Evolutionary conservation across 1,140 invertebrate species (phyloP).

Genomic region (Triops longicaudatus): DNA sequence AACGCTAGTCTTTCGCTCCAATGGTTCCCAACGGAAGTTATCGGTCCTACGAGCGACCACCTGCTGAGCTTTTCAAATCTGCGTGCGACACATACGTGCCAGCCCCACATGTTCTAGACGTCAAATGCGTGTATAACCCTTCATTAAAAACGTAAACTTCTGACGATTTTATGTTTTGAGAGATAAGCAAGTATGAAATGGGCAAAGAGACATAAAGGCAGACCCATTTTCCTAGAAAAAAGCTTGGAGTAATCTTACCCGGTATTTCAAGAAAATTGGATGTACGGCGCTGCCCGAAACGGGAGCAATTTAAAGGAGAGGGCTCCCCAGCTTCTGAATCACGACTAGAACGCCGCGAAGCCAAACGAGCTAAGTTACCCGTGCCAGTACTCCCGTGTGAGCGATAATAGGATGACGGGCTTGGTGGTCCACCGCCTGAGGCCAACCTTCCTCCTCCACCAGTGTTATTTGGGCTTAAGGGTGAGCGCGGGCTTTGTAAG

Average conservation of each 20-base stretch:
- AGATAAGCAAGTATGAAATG: neutral
- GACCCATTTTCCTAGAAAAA: neutral
- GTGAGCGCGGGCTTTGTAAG: conserved; percentile 30
- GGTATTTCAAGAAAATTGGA: conserved; percentile 80
- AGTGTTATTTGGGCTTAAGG: conserved; percentile 14
- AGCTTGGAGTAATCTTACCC: conserved; percentile 43
- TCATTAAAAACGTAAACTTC: neutral
- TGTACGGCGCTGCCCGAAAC: conserved; percentile 54
- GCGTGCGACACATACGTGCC: neutral
- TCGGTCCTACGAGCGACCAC: neutral
- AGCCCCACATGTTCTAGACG: neutral
- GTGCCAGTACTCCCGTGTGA: conserved; percentile 20
- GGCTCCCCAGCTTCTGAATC: conserved; percentile 57
- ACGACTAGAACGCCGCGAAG: conserved; percentile 58
- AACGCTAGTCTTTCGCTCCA: neutral
- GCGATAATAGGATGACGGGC: conserved; percentile 24
- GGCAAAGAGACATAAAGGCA: neutral
- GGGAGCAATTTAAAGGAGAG: conserved; percentile 62
- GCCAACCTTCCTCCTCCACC: neutral
- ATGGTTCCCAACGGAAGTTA: neutral
- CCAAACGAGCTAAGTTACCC: conserved; percentile 53
- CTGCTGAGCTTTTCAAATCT: neutral
- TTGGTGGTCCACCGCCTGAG: conserved; percentile 20
- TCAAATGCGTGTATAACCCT: neutral
- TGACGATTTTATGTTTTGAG: neutral